These are phyloP conservation scores for Mormyrus hasselquistii DNA, from an alignment of 2,797 vertebrate species.

Conservation along the genomic window DNA sequence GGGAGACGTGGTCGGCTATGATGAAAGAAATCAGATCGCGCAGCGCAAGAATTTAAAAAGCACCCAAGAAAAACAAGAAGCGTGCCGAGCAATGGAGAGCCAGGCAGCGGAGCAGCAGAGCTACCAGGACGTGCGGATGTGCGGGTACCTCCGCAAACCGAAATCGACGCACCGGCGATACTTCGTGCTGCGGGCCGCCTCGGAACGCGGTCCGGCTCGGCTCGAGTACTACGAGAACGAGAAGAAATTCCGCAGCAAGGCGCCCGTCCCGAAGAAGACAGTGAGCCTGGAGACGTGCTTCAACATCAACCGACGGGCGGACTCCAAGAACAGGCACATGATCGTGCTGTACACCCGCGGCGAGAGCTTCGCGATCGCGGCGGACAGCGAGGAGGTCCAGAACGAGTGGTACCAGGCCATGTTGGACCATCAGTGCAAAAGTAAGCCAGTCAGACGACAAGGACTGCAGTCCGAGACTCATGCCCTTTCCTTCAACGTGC, in stretches of 20 bases:
- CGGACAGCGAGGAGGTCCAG: conserved; percentile 70
- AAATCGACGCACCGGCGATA: conserved; percentile 76
- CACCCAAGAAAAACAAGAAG: conserved; percentile 25
- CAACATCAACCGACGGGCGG: conserved; percentile 74
- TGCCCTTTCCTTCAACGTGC: conserved; percentile 29
- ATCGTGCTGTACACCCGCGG: conserved; percentile 71
- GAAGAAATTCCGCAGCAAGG: conserved; percentile 75
- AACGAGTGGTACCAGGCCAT: conserved; percentile 73
- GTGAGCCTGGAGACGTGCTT: conserved; percentile 67
- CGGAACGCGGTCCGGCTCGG: conserved; percentile 64
- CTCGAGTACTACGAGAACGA: conserved; percentile 76
- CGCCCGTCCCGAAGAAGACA: conserved; percentile 61
- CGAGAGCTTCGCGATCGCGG: conserved; percentile 73
- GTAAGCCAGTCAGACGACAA: conserved; percentile 50
- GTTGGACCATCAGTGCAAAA: conserved; percentile 68
- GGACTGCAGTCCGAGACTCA: neutral
- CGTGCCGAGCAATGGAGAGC: conserved; percentile 63
- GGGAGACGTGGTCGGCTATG: conserved; percentile 31
- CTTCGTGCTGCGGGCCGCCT: conserved; percentile 71
- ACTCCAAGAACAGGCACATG: conserved; percentile 74
- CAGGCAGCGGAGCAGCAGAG: conserved; percentile 57
- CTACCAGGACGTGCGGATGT: conserved; percentile 71
- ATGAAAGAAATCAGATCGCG: conserved; percentile 35
- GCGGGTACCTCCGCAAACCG: conserved; percentile 78
- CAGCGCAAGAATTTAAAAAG: conserved; percentile 28